Evolutionary conservation across 2,113 vertebrate genomes (phyloP).

Genomic region (Mormyrus lacerda): DNA sequence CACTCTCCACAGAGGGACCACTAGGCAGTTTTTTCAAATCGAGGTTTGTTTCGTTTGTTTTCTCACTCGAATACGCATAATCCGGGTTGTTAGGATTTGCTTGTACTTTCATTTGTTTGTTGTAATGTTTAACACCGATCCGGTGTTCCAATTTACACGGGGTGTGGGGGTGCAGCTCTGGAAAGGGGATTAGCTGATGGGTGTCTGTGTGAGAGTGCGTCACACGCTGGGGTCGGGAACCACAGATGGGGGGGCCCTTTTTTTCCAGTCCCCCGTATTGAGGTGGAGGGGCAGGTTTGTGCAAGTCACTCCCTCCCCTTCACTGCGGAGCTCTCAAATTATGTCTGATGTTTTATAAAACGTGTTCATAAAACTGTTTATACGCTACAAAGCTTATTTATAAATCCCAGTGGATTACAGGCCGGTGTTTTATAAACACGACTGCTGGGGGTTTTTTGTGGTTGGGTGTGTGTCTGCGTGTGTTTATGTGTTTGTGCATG

Average conservation of each 20-base stretch:
- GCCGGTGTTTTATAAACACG: slow-evolving; percentile 40
- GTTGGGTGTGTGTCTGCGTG: slow-evolving; percentile 36
- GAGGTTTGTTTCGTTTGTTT: not conserved
- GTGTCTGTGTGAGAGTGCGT: not conserved
- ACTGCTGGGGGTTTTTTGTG: not conserved
- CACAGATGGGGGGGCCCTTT: not conserved
- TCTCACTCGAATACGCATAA: not conserved
- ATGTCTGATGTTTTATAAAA: slow-evolving; percentile 55
- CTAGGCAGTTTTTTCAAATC: not conserved
- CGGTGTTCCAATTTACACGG: not conserved
- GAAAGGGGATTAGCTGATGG: not conserved
- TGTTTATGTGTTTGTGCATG: slow-evolving; percentile 22
- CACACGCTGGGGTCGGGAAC: not conserved
- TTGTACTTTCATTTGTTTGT: not conserved
- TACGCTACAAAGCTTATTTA: slow-evolving; percentile 69
- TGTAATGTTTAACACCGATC: not conserved
- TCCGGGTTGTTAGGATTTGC: not conserved
- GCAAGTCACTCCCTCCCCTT: not conserved
- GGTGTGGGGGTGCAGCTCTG: not conserved
- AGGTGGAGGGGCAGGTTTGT: not conserved
- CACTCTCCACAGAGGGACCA: not conserved
- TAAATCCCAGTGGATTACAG: slow-evolving; percentile 70
- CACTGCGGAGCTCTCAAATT: slow-evolving; percentile 55
- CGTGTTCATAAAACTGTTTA: slow-evolving; percentile 66
- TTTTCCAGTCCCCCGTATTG: not conserved